Evolutionary conservation across 2,797 vertebrate species (phyloP).

Genomic region (Leucoraja ocellata): DNA sequence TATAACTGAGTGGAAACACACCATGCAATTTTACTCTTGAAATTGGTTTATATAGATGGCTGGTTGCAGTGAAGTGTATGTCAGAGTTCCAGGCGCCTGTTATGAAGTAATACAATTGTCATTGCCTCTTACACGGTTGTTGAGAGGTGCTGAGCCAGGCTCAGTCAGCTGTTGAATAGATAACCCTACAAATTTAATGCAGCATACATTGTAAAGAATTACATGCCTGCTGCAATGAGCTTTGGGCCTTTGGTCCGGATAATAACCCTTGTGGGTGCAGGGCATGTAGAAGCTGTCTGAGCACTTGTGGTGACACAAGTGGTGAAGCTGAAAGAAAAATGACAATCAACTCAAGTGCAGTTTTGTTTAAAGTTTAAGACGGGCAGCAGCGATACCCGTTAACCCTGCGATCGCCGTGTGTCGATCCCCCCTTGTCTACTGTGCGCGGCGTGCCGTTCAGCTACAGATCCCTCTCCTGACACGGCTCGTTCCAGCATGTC

Average conservation of each 20-base stretch:
- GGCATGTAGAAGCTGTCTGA: conserved; percentile 82
- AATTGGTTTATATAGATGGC: conserved; percentile 83
- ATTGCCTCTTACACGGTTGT: conserved; percentile 72
- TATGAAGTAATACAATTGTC: conserved; percentile 71
- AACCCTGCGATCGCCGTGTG: background rate
- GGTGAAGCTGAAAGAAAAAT: conserved; percentile 78
- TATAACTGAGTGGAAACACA: conserved; percentile 65
- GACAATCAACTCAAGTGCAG: conserved; percentile 76
- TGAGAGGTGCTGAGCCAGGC: conserved; percentile 69
- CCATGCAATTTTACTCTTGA: conserved; percentile 81
- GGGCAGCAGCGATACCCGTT: background rate
- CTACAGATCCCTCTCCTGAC: conserved; percentile 40
- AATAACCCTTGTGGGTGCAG: conserved; percentile 79
- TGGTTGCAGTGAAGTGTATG: conserved; percentile 75
- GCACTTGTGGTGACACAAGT: conserved; percentile 75
- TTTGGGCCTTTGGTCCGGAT: conserved; percentile 82
- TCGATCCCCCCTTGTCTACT: background rate
- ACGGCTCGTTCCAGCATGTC: conserved; percentile 41
- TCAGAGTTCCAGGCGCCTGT: conserved; percentile 72
- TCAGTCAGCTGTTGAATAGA: conserved; percentile 87
- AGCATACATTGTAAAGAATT: conserved; percentile 83
- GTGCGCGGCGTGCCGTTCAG: background rate
- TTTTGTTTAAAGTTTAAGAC: conserved; percentile 81
- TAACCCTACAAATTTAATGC: conserved; percentile 84
- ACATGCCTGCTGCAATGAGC: conserved; percentile 74